phyloP scores from a whole-genome alignment of 2,797 vertebrate genomes.

The Linurgus olivaceus region DNA sequence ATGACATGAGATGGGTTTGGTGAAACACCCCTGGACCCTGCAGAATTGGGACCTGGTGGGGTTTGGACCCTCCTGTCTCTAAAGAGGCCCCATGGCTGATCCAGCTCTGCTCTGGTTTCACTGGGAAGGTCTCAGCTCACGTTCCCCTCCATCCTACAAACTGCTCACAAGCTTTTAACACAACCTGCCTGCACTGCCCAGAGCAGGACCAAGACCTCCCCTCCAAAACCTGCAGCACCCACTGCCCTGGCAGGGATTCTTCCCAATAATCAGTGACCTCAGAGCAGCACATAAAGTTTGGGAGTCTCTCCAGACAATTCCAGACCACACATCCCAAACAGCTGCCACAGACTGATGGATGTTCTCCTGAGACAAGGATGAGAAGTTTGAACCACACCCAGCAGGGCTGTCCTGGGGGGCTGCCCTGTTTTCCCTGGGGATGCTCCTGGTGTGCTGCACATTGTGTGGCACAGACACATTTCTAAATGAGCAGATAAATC shows the following conservation, averaged over 20 bases:
- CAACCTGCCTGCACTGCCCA: background rate
- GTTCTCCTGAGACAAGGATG: background rate
- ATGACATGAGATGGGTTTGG: fast-evolving
- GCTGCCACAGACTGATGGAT: background rate
- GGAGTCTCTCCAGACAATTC: background rate
- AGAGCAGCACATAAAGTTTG: background rate
- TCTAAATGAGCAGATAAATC: conserved; percentile 13
- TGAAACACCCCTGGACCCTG: background rate
- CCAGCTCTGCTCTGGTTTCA: background rate
- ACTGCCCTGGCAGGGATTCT: background rate
- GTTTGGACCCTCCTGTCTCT: background rate
- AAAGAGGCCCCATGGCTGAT: background rate
- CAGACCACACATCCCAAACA: background rate
- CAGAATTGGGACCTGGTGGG: fast-evolving
- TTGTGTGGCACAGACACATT: background rate
- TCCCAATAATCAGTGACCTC: background rate
- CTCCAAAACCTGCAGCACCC: background rate
- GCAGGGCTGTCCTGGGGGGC: background rate
- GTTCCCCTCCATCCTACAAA: background rate
- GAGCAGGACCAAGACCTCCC: background rate
- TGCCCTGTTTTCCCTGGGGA: background rate
- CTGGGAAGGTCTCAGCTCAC: background rate
- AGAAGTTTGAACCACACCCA: background rate
- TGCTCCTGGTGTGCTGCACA: background rate
- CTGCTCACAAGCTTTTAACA: background rate